Evolutionary conservation across 2,888 invertebrate species (phyloP).

Genomic region (Mantis religiosa): DNA sequence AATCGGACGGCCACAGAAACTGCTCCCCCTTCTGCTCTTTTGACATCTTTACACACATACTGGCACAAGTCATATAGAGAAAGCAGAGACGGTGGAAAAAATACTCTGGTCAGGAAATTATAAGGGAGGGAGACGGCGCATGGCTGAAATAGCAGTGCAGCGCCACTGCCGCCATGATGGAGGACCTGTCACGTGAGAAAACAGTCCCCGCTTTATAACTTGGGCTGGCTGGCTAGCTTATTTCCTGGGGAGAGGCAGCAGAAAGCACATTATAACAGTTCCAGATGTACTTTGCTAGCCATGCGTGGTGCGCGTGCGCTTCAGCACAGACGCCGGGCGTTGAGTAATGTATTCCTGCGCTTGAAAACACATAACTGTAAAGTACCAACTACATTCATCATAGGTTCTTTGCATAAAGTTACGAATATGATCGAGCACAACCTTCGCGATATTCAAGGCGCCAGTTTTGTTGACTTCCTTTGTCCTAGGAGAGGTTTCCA

Average conservation of each 20-base stretch:
- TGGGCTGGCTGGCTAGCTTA: background rate
- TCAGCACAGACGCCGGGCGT: background rate
- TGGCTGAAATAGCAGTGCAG: background rate
- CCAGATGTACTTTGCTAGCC: background rate
- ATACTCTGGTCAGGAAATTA: background rate
- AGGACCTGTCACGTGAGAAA: constrained; percentile 10
- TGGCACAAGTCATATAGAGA: background rate
- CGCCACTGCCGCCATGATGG: background rate
- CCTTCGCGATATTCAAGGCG: background rate
- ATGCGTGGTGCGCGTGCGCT: background rate
- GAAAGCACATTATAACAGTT: background rate
- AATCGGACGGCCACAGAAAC: background rate
- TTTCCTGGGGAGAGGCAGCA: background rate
- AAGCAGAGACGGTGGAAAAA: background rate
- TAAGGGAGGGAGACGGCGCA: background rate
- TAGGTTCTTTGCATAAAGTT: background rate
- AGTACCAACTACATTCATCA: background rate
- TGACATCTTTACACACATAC: background rate
- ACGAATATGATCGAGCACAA: background rate
- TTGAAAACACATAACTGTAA: background rate
- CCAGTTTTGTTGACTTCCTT: background rate
- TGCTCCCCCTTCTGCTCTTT: background rate
- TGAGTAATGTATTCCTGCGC: background rate
- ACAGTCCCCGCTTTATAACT: background rate
- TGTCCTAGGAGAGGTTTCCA: too few relatives aligned